These are phyloP conservation scores for Cryptophagus acutangulus DNA, from an alignment of 2,888 invertebrate species.

Conservation along the genomic window DNA sequence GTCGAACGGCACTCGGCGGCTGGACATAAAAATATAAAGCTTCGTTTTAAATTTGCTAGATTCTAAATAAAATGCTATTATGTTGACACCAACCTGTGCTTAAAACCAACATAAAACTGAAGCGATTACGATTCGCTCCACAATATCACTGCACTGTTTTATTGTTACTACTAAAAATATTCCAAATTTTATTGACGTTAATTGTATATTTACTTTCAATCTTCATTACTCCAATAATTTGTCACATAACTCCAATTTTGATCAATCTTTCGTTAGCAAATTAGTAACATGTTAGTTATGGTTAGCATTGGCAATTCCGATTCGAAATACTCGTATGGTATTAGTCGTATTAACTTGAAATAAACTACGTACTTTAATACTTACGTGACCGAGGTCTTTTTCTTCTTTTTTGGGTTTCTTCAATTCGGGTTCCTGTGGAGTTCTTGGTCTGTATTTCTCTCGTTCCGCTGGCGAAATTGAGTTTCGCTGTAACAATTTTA, in stretches of 20 bases:
- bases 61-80: constrained; percentile 19
- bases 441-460: constrained; percentile 77
- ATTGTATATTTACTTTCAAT: constrained; percentile 5
- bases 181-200: neutral
- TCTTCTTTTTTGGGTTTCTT: constrained; percentile 82
- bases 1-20: constrained; percentile 31
- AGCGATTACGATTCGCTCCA: constrained; percentile 14
- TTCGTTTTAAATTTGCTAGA: constrained; percentile 24
- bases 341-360: neutral
- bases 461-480: constrained; percentile 79
- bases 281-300: no score
- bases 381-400: constrained; percentile 74
- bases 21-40: constrained; percentile 26
- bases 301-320: neutral
- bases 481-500: constrained; percentile 57
- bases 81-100: constrained; percentile 16
- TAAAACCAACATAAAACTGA: constrained; percentile 17
- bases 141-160: constrained; percentile 13
- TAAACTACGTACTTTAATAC: constrained; percentile 47
- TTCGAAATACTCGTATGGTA: neutral
- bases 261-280: no score
- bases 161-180: constrained; percentile 4
- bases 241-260: no score
- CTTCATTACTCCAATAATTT: no score
- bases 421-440: constrained; percentile 68